Evolutionary conservation across 2,113 vertebrate genomes (phyloP), one percentile per base, ranked within the genome.

Genomic region (Passer montanus): DNA sequence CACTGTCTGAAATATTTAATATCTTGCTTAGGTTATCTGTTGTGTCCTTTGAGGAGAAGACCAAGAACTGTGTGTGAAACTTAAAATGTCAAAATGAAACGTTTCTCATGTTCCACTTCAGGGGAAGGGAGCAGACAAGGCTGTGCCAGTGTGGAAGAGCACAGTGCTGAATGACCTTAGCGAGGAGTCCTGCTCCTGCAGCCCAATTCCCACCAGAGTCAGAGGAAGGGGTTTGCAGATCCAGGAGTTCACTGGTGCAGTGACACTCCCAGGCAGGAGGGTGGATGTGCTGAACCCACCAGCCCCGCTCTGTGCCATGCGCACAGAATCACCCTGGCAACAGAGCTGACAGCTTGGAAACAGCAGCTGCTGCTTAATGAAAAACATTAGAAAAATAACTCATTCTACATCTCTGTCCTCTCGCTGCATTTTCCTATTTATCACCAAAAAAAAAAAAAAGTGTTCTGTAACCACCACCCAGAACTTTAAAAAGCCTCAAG

Each of bases 311-410:
- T 52, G 94, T 92, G 95, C 93, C 97, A 96, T 39, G 67, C 7
- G 5, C 93, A 90, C 59, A 91, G 79, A 96, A 94, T 96, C 95
- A 95, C 95, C 97, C 80, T 97, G 97, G 97, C 97, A 98, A 98
- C 97, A 89, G 92, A 92, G 94, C 97, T 90, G 97, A 97, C 97
- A 98, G 97, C 97, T 97, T 97, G 94, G 96, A 81, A 97, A 97
- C 91, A 94, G 96, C 97, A 97, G 97, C 97, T 97, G 97, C 95
- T 97, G 95, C 96, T 98, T 97, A 94, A 97, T 96, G 95, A 95
- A 93, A 97, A 97, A 96, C 95, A 94, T 94, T 92, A 89, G 96
- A 96, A 96, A 97, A 97, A 97, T 93, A 97, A 96, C 94, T 96
- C 92, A 77, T 94, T 82, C 93, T 97, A 82, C n/a, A 95, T 94